Evolutionary conservation across 1,140 invertebrate species (phyloP), one percentile per base, ranked within the genome.

Genomic region (Schmidtea mediterranea): DNA sequence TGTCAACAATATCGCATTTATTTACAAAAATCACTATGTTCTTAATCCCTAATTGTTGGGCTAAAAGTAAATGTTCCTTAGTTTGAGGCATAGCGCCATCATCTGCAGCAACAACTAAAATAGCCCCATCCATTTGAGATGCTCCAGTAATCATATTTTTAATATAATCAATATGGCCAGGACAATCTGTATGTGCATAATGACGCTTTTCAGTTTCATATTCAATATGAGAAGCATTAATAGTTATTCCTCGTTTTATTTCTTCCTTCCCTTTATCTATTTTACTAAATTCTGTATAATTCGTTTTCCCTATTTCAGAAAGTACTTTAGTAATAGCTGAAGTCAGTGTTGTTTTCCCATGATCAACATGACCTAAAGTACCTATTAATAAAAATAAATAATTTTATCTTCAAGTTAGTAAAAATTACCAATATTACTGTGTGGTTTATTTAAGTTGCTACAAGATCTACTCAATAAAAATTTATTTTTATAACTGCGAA

Each of bases 141-240:
- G 89, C 82, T 38, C 90, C 90, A 32, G 84, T 92, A 39, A 97
- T 97, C 90, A 97, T 97, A 63, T 97, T 97, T 74, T 89, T 95
- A 52, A 95, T 90, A 56, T 90, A 95, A 76, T 95, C 87, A 48
- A 83, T 82, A 72, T 62, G 90, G 0, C 83, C 83, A 1, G 82
- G 82, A 61, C 89, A 94, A 61, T 94, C 87, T 1, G 82, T 84
- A 59, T 94, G 86, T 2, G 80, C 83, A 62, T 95, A 95, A 59
- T 81, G 77, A 36, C 86, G 69, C 23, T 74, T 73, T 43, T 75
- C 71, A 8, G 84, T 89, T 47, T 72, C 70, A 62, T 95, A 95
- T 39, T 82, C 80, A 43, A 94, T 72, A 59, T 89, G 81, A 16
- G 84, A 79, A 36, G 81, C 80, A 68, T 94, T 92, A 55, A 95